Conservation (phyloP, 2,113 vertebrate species). For the Gadus chalcogrammus region DNA sequence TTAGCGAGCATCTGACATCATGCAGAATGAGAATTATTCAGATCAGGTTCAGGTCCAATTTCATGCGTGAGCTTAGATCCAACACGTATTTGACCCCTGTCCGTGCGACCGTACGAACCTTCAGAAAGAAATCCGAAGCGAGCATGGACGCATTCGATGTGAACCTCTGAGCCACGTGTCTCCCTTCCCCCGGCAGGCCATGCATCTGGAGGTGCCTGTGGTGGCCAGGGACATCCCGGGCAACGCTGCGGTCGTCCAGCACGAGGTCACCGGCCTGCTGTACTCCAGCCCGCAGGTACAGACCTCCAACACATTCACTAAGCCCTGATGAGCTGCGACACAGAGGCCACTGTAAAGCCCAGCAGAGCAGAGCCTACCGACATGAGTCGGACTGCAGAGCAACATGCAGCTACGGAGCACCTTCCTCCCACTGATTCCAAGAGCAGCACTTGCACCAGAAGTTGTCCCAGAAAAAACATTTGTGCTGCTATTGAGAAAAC, state of each 20-base stretch:
- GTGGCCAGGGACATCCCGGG: conserved; percentile 87
- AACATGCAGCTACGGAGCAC: not conserved
- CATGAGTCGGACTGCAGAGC: conserved; percentile 9
- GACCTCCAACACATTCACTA: not conserved
- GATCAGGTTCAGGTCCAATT: too few species aligned
- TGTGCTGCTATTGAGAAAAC: not conserved
- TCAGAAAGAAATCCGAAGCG: too few species aligned
- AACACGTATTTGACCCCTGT: too few species aligned
- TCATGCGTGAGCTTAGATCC: too few species aligned
- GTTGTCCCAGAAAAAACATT: conserved; percentile 1
- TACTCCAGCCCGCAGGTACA: conserved; percentile 84
- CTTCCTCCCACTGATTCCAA: too few species aligned
- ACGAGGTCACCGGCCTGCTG: conserved; percentile 82
- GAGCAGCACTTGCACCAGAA: not conserved
- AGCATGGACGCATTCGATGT: too few species aligned
- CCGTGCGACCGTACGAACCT: too few species aligned
- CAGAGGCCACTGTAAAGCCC: not conserved
- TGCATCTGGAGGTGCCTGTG: conserved; percentile 85
- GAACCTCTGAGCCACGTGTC: too few species aligned
- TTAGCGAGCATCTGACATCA: too few species aligned
- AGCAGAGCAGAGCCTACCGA: conserved; percentile 10
- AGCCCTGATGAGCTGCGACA: conserved; percentile 20
- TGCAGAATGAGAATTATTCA: too few species aligned
- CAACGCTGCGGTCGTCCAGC: conserved; percentile 81
- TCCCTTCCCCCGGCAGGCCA: conserved; percentile 74